phyloP scores from a whole-genome alignment of 2,797 vertebrate species.

The Trachops cirrhosus region DNA sequence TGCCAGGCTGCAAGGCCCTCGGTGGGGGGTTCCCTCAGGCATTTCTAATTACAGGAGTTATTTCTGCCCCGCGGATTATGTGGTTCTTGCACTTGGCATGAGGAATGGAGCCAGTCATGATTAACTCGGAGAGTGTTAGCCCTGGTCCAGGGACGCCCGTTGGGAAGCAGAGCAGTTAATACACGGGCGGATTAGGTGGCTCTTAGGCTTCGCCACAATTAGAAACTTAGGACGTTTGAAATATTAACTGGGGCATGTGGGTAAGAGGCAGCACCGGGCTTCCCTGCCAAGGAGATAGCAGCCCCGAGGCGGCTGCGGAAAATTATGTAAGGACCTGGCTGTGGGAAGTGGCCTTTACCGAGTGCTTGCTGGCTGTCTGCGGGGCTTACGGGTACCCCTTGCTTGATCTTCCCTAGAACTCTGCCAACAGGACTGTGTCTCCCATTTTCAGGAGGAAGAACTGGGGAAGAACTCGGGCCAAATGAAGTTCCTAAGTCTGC shows the following conservation, averaged over 20 bases:
- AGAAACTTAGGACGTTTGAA: conserved; percentile 74
- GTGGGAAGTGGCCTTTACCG: background rate
- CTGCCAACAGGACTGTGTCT: rapidly evolving
- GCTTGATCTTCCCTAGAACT: rapidly evolving
- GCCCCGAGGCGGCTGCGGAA: background rate
- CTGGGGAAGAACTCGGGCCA: too few relatives aligned
- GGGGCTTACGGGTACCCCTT: background rate
- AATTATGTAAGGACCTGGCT: conserved; percentile 34
- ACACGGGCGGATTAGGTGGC: conserved; percentile 79
- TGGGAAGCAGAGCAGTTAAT: conserved; percentile 74
- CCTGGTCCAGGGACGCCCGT: conserved; percentile 47
- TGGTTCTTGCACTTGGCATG: conserved; percentile 29
- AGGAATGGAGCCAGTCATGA: conserved; percentile 75
- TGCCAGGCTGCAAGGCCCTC: background rate
- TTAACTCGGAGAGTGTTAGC: conserved; percentile 76
- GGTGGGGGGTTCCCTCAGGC: conserved; percentile 56
- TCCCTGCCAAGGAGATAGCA: conserved; percentile 1
- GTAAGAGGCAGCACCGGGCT: conserved; percentile 12
- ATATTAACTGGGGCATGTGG: conserved; percentile 73
- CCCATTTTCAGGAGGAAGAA: background rate
- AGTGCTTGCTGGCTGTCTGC: rapidly evolving
- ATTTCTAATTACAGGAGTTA: conserved; percentile 61
- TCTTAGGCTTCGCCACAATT: conserved; percentile 73
- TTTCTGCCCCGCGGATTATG: background rate
- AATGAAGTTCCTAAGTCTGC: background rate